Conservation (phyloP, 92 coral and sea anemone genomes). For the Actinernus sp. region DNA sequence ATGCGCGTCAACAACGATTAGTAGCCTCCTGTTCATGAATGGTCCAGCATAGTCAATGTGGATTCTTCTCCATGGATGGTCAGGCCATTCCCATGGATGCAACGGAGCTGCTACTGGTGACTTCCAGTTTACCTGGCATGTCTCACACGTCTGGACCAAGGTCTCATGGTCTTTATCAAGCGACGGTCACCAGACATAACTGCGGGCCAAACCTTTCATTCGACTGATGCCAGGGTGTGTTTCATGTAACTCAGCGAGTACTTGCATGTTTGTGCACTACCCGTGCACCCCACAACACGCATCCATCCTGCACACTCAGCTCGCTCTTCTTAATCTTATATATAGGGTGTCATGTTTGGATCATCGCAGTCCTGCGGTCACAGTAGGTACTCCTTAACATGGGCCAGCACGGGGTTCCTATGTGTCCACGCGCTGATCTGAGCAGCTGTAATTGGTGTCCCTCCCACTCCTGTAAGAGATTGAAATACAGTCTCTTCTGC, state of each 20-base stretch:
- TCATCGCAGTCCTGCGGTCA: slow-evolving; percentile 27
- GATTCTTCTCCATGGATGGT: slow-evolving; percentile 16
- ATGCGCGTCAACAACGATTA: slow-evolving; percentile 23
- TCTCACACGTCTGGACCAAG: slow-evolving; percentile 35
- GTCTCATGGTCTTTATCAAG: slow-evolving; percentile 55
- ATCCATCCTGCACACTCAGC: slow-evolving; percentile 2
- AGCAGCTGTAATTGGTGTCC: slow-evolving; percentile 29
- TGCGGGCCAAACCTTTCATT: slow-evolving; percentile 51
- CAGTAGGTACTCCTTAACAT: slow-evolving; percentile 23
- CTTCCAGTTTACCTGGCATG: slow-evolving; percentile 55
- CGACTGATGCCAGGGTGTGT: slow-evolving; percentile 59
- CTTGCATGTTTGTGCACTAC: not conserved
- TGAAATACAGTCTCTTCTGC: slow-evolving; percentile 40
- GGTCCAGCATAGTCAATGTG: slow-evolving; percentile 21
- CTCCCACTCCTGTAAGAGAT: slow-evolving; percentile 6
- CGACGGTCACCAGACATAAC: slow-evolving; percentile 64
- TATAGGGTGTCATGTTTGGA: not conserved
- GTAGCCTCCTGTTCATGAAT: slow-evolving; percentile 6
- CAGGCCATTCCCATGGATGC: slow-evolving; percentile 49
- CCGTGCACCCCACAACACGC: not conserved
- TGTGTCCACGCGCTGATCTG: slow-evolving; percentile 33
- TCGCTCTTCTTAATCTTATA: not conserved
- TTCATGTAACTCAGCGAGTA: slow-evolving; percentile 44
- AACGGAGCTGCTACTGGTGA: too few species aligned
- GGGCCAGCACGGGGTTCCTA: slow-evolving; percentile 35